Percentiles rank a stretch among this genome's conserved stretches.
Conservation (phyloP, 2,797 vertebrate species). For the Eremophila alpestris region DNA sequence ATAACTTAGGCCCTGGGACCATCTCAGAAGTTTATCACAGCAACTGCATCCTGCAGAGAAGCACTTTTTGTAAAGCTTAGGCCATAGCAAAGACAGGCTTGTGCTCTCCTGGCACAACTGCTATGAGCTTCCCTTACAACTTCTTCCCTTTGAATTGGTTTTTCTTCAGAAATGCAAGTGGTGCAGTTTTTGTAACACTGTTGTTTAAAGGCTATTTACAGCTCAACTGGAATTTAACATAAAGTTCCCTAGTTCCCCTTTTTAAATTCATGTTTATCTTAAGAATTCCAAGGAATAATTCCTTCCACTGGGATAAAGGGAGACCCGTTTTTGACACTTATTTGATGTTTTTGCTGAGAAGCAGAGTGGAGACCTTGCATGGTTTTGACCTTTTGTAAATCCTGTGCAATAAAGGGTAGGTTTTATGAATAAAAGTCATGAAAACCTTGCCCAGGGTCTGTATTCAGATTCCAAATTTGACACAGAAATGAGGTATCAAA, state of each 20-base stretch:
- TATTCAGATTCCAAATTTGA: background rate
- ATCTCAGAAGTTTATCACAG: constrained; percentile 39
- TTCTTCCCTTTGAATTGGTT: background rate
- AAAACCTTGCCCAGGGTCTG: constrained; percentile 15
- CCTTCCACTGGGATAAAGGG: constrained; percentile 21
- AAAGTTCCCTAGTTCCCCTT: background rate
- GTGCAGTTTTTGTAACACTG: background rate
- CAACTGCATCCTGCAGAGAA: constrained; percentile 36
- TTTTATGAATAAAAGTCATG: background rate
- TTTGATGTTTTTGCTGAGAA: constrained; percentile 5
- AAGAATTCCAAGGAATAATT: constrained; percentile 5
- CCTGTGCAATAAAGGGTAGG: constrained; percentile 21
- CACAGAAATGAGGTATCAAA: background rate
- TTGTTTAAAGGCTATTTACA: background rate
- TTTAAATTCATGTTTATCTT: constrained; percentile 14
- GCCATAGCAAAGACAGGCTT: background rate
- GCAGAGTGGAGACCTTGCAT: constrained; percentile 20
- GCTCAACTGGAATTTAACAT: constrained; percentile 16
- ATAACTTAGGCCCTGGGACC: background rate
- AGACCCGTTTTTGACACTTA: background rate
- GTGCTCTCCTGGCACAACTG: constrained; percentile 30
- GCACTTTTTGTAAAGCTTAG: constrained; percentile 51
- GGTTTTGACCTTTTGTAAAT: background rate
- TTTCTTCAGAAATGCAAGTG: background rate
- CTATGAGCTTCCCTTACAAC: background rate